Evolutionary conservation across 2,888 invertebrate species (phyloP).

Genomic region (Cheilosia grossa): DNA sequence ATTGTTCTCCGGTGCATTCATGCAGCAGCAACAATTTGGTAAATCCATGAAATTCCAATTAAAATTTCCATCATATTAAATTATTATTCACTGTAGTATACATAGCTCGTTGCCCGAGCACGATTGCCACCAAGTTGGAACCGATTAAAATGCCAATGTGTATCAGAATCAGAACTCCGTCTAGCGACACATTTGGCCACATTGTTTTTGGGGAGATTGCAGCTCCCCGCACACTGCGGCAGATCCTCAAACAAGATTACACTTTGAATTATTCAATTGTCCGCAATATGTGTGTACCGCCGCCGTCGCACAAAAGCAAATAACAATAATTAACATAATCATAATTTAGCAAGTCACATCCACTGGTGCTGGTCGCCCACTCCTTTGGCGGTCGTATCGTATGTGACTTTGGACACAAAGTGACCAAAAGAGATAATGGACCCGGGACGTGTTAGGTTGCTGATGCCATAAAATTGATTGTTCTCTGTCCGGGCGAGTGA

Average conservation of each 20-base stretch:
- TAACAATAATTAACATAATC: constrained; percentile 75
- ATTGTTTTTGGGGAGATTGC: constrained; percentile 46
- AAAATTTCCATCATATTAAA: constrained; percentile 63
- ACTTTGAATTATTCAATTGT: constrained; percentile 73
- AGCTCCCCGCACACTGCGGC: constrained; percentile 7
- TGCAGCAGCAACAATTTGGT: constrained; percentile 20
- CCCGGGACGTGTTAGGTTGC: constrained; percentile 54
- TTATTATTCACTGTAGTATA: constrained; percentile 46
- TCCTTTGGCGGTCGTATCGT: background rate
- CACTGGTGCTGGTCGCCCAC: constrained; percentile 19
- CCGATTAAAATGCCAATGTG: constrained; percentile 65
- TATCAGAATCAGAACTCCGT: constrained; percentile 23
- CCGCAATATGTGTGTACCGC: constrained; percentile 39
- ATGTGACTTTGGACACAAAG: constrained; percentile 37
- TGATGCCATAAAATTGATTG: constrained; percentile 56
- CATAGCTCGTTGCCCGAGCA: constrained; percentile 30
- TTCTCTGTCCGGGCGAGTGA: constrained; percentile 40
- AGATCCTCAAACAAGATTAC: constrained; percentile 63
- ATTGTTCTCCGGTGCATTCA: constrained; percentile 37
- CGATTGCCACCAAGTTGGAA: constrained; percentile 33
- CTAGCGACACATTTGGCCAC: constrained; percentile 14
- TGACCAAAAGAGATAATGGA: constrained; percentile 61
- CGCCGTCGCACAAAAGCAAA: constrained; percentile 59
- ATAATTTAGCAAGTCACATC: constrained; percentile 69
- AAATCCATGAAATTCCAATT: constrained; percentile 52